A percentile compares a stretch with the other conserved stretches of the same genome.
These are phyloP conservation scores for Apotomis capreana DNA, from an alignment of 2,888 invertebrate species.

Conservation along the genomic window DNA sequence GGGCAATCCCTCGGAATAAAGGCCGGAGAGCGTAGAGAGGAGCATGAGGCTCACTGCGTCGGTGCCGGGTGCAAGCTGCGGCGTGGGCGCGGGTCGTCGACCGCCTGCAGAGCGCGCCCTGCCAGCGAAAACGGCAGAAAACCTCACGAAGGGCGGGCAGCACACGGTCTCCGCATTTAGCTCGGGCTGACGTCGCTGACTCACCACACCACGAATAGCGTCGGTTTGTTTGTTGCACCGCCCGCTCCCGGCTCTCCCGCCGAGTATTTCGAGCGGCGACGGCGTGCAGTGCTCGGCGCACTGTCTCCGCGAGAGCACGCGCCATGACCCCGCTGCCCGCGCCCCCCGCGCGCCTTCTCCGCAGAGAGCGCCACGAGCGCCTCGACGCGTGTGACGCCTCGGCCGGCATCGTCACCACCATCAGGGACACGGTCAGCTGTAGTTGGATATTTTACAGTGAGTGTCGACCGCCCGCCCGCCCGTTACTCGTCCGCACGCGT, in stretches of 20 bases:
- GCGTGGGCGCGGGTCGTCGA: conserved; percentile 79
- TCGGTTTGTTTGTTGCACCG: conserved; percentile 81
- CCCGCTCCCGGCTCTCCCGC: conserved; percentile 77
- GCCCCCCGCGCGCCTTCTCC: conserved; percentile 65
- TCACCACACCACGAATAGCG: conserved; percentile 80
- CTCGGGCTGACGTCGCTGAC: conserved; percentile 79
- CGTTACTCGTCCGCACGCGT: conserved; percentile 46
- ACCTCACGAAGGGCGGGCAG: conserved; percentile 81
- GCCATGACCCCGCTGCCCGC: conserved; percentile 78
- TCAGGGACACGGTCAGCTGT: conserved; percentile 87
- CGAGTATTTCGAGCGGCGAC: conserved; percentile 73
- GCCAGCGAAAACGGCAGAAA: conserved; percentile 77
- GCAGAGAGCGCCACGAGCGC: conserved; percentile 54
- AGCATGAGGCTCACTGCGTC: conserved; percentile 35
- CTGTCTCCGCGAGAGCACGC: conserved; percentile 70
- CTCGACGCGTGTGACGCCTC: conserved; percentile 81
- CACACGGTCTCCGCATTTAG: conserved; percentile 81
- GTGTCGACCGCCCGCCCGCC: conserved; percentile 60
- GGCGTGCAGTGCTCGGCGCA: conserved; percentile 74
- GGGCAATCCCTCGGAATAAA: not conserved
- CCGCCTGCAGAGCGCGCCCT: conserved; percentile 74
- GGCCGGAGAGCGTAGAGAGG: conserved; percentile 31
- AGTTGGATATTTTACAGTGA: conserved; percentile 91
- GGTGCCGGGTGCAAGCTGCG: conserved; percentile 72
- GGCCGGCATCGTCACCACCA: conserved; percentile 83